Percentiles rank a stretch among this genome's conserved stretches.
Conservation (phyloP, 1,140 invertebrate species). For the Drosophila arawakana region DNA sequence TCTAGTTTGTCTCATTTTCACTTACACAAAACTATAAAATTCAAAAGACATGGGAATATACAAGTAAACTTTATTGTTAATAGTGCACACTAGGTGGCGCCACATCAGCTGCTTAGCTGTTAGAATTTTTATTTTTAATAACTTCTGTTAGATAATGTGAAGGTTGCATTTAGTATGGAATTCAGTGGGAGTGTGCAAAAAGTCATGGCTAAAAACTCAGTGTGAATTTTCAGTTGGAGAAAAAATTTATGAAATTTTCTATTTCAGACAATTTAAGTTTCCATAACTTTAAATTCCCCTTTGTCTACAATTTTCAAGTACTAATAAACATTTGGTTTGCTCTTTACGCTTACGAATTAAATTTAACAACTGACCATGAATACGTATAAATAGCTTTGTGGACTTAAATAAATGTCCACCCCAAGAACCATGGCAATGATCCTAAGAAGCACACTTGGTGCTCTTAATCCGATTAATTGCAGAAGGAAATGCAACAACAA, state of each 20-base stretch:
- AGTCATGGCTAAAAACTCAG: no score
- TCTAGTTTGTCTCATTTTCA: not conserved
- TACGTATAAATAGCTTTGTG: slow-evolving; percentile 8
- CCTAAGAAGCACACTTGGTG: not conserved
- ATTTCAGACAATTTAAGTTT: no score
- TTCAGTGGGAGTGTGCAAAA: no score
- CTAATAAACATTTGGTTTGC: not conserved
- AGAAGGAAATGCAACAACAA: not conserved
- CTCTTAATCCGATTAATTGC: slow-evolving; percentile 21
- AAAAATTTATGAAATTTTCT: no score
- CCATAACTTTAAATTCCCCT: no score
- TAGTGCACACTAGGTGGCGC: not conserved
- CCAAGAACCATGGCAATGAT: no score
- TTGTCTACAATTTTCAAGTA: not conserved
- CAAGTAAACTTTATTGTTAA: not conserved
- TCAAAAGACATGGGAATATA: not conserved
- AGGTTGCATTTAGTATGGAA: no score
- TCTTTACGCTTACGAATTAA: slow-evolving; percentile 3
- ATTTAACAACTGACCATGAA: slow-evolving; percentile 39
- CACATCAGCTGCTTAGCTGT: not conserved
- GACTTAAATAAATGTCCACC: not conserved
- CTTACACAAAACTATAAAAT: not conserved
- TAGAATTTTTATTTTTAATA: no score
- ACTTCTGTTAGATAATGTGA: no score
- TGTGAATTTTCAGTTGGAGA: no score